A percentile compares a stretch with the other conserved stretches of the same genome.
These are phyloP conservation scores for Phainopepla nitens DNA, from an alignment of 2,113 vertebrate species.

Conservation along the genomic window DNA sequence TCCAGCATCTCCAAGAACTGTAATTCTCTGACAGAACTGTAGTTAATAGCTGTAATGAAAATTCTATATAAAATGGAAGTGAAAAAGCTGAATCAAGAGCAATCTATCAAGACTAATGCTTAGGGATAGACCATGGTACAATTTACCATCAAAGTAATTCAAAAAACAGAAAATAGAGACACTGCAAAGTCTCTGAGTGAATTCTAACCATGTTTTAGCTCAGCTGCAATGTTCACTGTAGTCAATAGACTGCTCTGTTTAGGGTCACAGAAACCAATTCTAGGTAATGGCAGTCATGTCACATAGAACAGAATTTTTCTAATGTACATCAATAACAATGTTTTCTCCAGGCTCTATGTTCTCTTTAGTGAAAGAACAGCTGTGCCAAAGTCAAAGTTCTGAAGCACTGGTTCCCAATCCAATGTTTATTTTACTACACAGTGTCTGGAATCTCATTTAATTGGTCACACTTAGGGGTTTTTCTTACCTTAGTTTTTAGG, in stretches of 20 bases:
- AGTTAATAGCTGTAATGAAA: background rate
- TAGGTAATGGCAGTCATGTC: background rate
- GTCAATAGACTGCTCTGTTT: background rate
- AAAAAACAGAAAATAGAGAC: background rate
- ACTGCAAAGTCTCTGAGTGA: background rate
- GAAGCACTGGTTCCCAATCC: background rate
- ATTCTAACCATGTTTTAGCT: background rate
- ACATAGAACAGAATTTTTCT: background rate
- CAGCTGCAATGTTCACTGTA: background rate
- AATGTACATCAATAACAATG: background rate
- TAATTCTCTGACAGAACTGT: no score
- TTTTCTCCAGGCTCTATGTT: background rate
- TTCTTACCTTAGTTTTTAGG: conserved; percentile 54
- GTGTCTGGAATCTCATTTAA: background rate
- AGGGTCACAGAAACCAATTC: background rate
- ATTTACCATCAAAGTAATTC: background rate
- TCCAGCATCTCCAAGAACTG: background rate
- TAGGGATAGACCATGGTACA: background rate
- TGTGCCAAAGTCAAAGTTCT: background rate
- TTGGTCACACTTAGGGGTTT: background rate
- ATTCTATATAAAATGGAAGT: background rate
- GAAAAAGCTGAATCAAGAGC: background rate
- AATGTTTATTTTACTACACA: background rate
- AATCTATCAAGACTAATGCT: background rate
- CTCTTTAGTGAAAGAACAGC: background rate